Percentiles rank a stretch among this genome's conserved stretches.
These are phyloP conservation scores for Platalea minor DNA, from an alignment of 2,797 vertebrate genomes.

Conservation along the genomic window DNA sequence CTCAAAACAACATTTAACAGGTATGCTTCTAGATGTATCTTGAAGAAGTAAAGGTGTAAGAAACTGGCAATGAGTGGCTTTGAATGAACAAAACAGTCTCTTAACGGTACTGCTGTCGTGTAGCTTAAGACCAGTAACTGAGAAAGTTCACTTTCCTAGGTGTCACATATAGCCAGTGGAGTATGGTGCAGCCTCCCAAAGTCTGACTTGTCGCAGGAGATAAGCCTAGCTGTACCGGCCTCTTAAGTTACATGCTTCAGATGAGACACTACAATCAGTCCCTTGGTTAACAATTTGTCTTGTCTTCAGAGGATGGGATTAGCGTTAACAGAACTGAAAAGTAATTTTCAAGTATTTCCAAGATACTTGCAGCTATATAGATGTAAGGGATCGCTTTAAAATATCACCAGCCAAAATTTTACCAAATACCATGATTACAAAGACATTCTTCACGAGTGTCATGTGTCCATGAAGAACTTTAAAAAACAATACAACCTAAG, in stretches of 20 bases:
- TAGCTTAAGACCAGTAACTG: background rate
- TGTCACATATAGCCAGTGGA: background rate
- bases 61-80: background rate
- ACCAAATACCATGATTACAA: background rate
- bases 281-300: background rate
- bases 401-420: background rate
- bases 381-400: background rate
- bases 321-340: background rate
- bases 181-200: background rate
- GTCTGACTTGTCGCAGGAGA: accelerated
- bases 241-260: background rate
- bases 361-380: background rate
- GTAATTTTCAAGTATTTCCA: background rate
- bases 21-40: background rate
- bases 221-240: background rate
- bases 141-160: background rate
- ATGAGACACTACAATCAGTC: background rate
- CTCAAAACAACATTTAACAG: background rate
- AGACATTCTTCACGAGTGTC: background rate
- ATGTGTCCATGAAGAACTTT: background rate
- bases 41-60: background rate
- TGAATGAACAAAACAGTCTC: background rate
- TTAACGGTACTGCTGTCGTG: background rate
- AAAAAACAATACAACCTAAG: background rate
- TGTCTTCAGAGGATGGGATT: background rate